These are phyloP conservation scores for Brotogeris chrysoptera DNA, from an alignment of 2,797 vertebrate genomes.

Conservation along the genomic window DNA sequence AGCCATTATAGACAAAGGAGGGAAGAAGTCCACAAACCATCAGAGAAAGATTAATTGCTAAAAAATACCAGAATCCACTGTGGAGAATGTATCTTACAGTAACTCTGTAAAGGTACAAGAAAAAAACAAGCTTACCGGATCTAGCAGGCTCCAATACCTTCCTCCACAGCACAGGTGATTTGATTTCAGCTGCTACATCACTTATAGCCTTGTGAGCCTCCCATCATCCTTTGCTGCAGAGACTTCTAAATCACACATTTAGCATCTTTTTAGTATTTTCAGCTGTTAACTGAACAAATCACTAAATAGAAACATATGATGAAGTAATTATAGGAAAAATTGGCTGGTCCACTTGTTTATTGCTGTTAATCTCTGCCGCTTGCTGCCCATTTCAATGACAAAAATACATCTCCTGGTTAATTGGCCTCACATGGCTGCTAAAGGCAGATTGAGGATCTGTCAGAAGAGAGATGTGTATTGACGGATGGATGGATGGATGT, in stretches of 20 bases:
- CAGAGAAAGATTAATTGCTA: neutral
- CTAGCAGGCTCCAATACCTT: accelerated
- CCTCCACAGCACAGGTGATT: neutral
- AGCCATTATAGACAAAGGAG: neutral
- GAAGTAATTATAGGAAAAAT: neutral
- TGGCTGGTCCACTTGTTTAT: neutral
- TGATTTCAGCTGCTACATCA: neutral
- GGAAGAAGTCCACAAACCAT: neutral
- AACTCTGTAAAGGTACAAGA: neutral
- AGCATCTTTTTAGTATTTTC: neutral
- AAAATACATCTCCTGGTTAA: neutral
- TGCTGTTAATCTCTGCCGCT: neutral
- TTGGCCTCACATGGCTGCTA: neutral
- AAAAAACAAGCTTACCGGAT: neutral
- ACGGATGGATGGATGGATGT: neutral
- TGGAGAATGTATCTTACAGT: accelerated
- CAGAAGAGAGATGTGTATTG: neutral
- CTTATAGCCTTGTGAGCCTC: neutral
- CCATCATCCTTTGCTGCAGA: neutral
- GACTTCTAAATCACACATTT: neutral
- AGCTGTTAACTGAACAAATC: neutral
- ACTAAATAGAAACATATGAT: neutral
- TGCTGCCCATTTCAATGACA: neutral
- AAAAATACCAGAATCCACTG: neutral
- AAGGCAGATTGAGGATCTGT: neutral